Evolutionary conservation across 2,888 invertebrate species (phyloP).

Genomic region (Morinoia aosen): DNA sequence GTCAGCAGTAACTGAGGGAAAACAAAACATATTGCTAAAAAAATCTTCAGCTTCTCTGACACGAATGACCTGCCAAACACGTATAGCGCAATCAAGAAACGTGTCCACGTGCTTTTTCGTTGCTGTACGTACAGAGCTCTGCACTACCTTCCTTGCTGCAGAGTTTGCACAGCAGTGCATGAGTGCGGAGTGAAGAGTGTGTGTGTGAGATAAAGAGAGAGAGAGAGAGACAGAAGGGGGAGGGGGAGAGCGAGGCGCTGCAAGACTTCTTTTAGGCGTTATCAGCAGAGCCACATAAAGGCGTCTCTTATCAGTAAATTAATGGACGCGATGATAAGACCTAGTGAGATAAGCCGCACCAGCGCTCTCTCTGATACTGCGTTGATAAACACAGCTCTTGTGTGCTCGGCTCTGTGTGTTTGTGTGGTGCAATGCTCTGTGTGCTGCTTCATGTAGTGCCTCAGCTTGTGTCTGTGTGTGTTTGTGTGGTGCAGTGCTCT

Average conservation of each 20-base stretch:
- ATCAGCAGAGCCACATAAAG: slow-evolving; percentile 43
- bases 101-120: neutral
- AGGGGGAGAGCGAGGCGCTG: neutral
- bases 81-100: neutral
- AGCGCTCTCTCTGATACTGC: slow-evolving; percentile 42
- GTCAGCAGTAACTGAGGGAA: neutral
- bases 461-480: neutral
- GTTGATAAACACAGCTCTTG: slow-evolving; percentile 5
- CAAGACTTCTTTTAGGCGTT: slow-evolving; percentile 46
- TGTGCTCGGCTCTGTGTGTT: neutral
- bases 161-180: neutral
- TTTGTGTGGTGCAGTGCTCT: neutral
- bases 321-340: slow-evolving; percentile 50
- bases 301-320: slow-evolving; percentile 38
- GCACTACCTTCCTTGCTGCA: neutral
- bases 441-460: neutral
- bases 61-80: neutral
- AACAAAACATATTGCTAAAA: neutral
- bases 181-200: too few species aligned
- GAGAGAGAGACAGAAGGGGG: neutral
- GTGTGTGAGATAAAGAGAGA: neutral
- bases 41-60: neutral
- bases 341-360: slow-evolving; percentile 43
- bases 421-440: neutral
- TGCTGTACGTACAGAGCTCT: neutral